Base-by-base conservation (phyloP, 2,797 vertebrate species). In the Pygocentrus nattereri region DNA sequence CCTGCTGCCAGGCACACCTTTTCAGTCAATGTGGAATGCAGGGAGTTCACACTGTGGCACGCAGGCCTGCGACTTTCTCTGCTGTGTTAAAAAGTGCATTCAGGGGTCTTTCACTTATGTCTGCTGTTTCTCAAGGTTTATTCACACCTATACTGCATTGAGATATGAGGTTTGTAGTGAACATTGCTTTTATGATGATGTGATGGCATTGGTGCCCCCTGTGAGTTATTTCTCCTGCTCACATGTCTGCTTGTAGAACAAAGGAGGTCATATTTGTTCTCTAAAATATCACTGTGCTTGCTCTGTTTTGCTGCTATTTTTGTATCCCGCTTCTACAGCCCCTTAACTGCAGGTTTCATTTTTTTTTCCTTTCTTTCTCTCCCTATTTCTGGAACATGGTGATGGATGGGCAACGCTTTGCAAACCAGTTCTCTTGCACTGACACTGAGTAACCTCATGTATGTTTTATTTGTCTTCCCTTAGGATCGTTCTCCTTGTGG, bases 1-100 rank as follows among this genome's bases (percentile, higher is more conserved):
- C 30, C 59, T 34, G 21, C 58, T 74, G 79, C 64, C 73, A 79
- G 77, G 62, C 80, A 67, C 75, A 77, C 64, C 68, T 70, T 68
- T 77, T 81, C 65, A 71, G 70, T 44, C 30, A 34, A 21, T 73
- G 59, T 41, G 12, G 68, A 78, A 68, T 58, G 64, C 16, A 56
- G 5, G 30, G 41, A 19, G 8, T 8, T 75, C 12, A 34, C 19
- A 34, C 54, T 58, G 67, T 70, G 65, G 25, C 41, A 58, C 2
- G 18, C 64, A 4, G 16, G 12, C 58, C 67, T 38, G 68, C 78
- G 54, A 69, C 64, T 64, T 47, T 71, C 10, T 38, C 19, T n/a
- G 25, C 54, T 31, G 54, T 61, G 67, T 50, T 47, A n/a, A 58
- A 7, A 50, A 77, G 10, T 59, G 65, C 15, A 8, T 27, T 58